Evolutionary conservation across 2,888 invertebrate species (phyloP).

Genomic region (Eurois occulta): DNA sequence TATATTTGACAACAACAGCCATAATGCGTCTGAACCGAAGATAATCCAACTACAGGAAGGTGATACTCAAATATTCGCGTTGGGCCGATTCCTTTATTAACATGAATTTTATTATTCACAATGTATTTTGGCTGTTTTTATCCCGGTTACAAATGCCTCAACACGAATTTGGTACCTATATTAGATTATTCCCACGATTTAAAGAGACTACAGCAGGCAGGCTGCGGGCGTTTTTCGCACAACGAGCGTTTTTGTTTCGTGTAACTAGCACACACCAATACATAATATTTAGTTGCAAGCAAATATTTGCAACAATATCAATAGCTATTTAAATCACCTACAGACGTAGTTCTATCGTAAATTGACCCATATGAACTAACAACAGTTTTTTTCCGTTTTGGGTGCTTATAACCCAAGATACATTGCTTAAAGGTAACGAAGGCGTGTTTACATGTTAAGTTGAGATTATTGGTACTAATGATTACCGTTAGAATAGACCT

Average conservation of each 20-base stretch:
- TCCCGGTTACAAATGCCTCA: not conserved
- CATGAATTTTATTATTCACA: not conserved
- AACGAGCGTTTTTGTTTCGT: not conserved
- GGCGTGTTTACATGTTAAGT: constrained; percentile 42
- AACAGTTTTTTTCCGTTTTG: constrained; percentile 19
- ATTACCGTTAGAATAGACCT: constrained; percentile 55
- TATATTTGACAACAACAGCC: not conserved
- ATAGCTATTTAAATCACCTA: constrained; percentile 32
- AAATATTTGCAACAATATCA: constrained; percentile 20
- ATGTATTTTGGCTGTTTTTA: constrained; percentile 3
- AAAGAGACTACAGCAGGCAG: not conserved
- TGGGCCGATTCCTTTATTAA: not conserved
- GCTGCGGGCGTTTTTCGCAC: constrained; percentile 12
- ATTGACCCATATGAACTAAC: constrained; percentile 41
- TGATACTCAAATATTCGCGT: not conserved
- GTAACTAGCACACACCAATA: not conserved
- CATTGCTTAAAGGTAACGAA: constrained; percentile 47
- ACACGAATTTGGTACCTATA: not conserved
- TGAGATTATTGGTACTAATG: constrained; percentile 51
- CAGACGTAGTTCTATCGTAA: constrained; percentile 21
- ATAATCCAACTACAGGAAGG: not conserved
- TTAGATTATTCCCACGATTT: not conserved
- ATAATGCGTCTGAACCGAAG: not conserved
- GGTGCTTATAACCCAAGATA: constrained; percentile 26
- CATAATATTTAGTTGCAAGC: constrained; percentile 14